A percentile compares a stretch with the other conserved stretches of the same genome.
These are phyloP conservation scores for Drosophila yakuba DNA, from an alignment of 1,140 invertebrate species.

Conservation along the genomic window DNA sequence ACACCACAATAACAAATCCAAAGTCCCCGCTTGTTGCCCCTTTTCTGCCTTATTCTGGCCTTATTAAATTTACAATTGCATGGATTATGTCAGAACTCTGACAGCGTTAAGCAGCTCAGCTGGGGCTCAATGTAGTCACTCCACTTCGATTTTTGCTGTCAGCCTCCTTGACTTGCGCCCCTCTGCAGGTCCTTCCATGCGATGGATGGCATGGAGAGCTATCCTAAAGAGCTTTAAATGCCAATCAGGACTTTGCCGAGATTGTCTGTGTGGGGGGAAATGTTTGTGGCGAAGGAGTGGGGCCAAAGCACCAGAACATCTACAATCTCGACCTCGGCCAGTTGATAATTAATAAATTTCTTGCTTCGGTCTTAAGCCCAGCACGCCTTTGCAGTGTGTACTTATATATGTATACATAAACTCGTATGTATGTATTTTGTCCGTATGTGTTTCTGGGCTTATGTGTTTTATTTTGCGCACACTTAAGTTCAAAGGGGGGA, in stretches of 20 bases:
- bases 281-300: background rate
- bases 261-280: slow-evolving; percentile 34
- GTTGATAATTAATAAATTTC: slow-evolving; percentile 78
- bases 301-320: slow-evolving; percentile 11
- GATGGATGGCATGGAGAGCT: slow-evolving; percentile 46
- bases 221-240: slow-evolving; percentile 79
- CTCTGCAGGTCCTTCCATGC: slow-evolving; percentile 3
- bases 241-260: slow-evolving; percentile 72
- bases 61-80: slow-evolving; percentile 83
- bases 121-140: slow-evolving; percentile 77
- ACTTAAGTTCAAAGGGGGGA: background rate
- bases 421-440: slow-evolving; percentile 2
- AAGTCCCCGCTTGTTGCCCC: slow-evolving; percentile 7
- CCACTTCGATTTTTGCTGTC: slow-evolving; percentile 76
- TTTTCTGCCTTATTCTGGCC: slow-evolving; percentile 15
- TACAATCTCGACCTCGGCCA: slow-evolving; percentile 37
- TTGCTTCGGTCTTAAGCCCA: slow-evolving; percentile 45
- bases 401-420: background rate
- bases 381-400: slow-evolving; percentile 10
- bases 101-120: slow-evolving; percentile 78
- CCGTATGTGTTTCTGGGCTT: slow-evolving; percentile 12
- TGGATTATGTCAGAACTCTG: slow-evolving; percentile 77
- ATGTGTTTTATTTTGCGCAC: slow-evolving; percentile 6
- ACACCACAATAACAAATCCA: slow-evolving; percentile 26
- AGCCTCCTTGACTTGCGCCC: slow-evolving; percentile 23